Base-by-base conservation (phyloP, 1,140 invertebrate species). In the Caligus rogercresseyi region DNA sequence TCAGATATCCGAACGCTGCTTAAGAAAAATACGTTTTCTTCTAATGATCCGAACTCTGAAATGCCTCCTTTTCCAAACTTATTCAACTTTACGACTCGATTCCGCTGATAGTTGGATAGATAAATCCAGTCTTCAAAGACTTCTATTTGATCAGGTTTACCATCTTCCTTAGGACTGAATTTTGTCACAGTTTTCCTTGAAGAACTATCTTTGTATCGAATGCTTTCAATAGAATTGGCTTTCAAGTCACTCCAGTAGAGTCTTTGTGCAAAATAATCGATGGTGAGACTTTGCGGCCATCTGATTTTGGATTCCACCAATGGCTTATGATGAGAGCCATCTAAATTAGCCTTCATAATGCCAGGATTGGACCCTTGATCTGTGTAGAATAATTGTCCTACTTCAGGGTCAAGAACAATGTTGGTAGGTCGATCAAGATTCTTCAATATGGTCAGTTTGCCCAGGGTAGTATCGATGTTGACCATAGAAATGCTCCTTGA, bases 171-270 rank as follows among this genome's bases (percentile, higher is more conserved):
- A 71, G 67, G 67, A 25, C 69, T 67, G 67, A 83, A 81, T 21
- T 74, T 70, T 54, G 74, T 74, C 1, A 83, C 76, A 13, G 80
- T 65, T 61, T 77, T 75, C 18, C 85, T 74, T 69, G 84, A 79
- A 18, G 75, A 78, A 24, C 87, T 87, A 71, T 89, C 83, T 25
- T 87, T 79, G n/a, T 16, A 56, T 67, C 81, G 79, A 60, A 80
- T 78, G 25, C 83, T 76, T 73, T 89, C 85, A 59, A 90, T 83
- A 67, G 81, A 82, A 69, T 82, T 81, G 2, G 82, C 72, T 60
- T 83, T 76, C 0, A 83, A 80, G 72, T 89, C 85, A 1, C 80
- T 77, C 84, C 84, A 88, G 73, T 87, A 89, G 0, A 89, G 68
- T 55, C 82, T 71, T 16, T 74, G 72, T 2, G 80, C 79, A 14